Conservation (phyloP, 2,888 invertebrate species). For the Molorchus minor region DNA sequence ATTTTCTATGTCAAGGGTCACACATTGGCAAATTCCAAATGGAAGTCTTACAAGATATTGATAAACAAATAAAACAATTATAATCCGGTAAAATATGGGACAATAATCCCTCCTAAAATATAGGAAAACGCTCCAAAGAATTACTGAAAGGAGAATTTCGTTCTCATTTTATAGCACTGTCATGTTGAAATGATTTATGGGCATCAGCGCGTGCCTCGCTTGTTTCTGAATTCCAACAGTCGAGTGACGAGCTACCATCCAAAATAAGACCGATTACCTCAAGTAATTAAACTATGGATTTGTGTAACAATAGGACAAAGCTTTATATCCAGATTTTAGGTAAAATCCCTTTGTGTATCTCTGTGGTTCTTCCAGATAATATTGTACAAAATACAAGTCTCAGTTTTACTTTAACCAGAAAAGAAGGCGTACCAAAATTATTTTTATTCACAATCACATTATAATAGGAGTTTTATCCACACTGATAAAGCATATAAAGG, state of each 20-base stretch:
- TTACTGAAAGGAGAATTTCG: slow-evolving; percentile 51
- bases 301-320: slow-evolving; percentile 27
- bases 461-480: too few relatives aligned
- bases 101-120: slow-evolving; percentile 5
- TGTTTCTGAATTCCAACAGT: slow-evolving; percentile 45
- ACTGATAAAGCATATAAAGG: too few relatives aligned
- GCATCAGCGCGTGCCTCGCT: slow-evolving; percentile 46
- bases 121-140: slow-evolving; percentile 44
- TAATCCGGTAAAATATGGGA: not conserved
- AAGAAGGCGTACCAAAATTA: too few relatives aligned
- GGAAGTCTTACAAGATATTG: not conserved
- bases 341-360: too few relatives aligned
- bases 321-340: too few relatives aligned
- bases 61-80: not conserved
- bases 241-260: slow-evolving; percentile 36
- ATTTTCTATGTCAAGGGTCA: too few relatives aligned
- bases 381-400: too few relatives aligned
- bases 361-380: too few relatives aligned
- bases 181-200: slow-evolving; percentile 54
- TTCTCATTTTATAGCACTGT: slow-evolving; percentile 53
- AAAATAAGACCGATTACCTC: slow-evolving; percentile 44
- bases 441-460: too few relatives aligned
- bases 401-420: too few relatives aligned
- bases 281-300: slow-evolving; percentile 45
- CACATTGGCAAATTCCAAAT: too few relatives aligned